phyloP scores from a whole-genome alignment of 2,797 vertebrate species.

The Coendou prehensilis region DNA sequence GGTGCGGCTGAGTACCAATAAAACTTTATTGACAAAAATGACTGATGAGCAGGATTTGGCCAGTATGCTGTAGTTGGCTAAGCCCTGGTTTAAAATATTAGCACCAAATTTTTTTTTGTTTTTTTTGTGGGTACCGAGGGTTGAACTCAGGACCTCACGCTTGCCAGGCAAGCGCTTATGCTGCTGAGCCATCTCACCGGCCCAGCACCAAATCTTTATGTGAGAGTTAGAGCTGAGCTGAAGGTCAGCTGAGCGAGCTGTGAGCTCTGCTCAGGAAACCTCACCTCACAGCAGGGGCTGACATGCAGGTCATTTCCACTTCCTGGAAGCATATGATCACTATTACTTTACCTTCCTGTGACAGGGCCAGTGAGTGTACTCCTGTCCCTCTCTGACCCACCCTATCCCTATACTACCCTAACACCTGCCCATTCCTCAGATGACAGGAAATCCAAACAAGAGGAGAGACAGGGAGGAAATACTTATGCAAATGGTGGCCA shows the following conservation, averaged over 20 bases:
- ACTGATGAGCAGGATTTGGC: not conserved
- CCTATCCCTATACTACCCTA: not conserved
- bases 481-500: not conserved
- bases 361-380: not conserved
- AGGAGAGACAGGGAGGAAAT: not conserved
- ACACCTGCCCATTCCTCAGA: not conserved
- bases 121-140: too few relatives aligned
- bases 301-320: not conserved
- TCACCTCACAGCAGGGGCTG: not conserved
- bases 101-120: not conserved
- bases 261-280: not conserved
- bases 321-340: not conserved
- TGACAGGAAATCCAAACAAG: not conserved
- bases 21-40: not conserved
- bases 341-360: not conserved
- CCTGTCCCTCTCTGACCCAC: not conserved
- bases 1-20: not conserved
- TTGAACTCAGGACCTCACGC: too few relatives aligned
- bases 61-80: not conserved
- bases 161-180: too few relatives aligned
- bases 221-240: not conserved
- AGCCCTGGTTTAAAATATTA: not conserved
- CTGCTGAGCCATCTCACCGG: too few relatives aligned
- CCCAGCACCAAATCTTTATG: not conserved
- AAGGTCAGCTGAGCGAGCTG: not conserved